A percentile compares a stretch with the other conserved stretches of the same genome.
Conservation (phyloP, 2,888 invertebrate species). For the Clitarchus hookeri region DNA sequence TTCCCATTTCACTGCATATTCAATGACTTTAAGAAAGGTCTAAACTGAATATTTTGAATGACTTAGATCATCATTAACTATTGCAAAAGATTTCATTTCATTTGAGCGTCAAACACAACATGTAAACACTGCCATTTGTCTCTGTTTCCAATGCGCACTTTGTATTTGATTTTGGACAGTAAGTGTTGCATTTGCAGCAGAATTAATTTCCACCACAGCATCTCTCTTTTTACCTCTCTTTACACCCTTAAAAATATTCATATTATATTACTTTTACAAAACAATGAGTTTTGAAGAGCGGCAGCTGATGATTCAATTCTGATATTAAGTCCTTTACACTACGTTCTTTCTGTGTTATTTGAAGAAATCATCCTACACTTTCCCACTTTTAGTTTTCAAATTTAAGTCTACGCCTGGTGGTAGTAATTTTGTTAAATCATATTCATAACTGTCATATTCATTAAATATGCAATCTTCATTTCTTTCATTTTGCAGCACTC, state of each 20-base stretch:
- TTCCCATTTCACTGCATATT: not conserved
- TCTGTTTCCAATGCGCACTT: not conserved
- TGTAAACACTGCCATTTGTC: not conserved
- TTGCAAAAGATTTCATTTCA: not conserved
- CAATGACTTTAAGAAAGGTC: not conserved
- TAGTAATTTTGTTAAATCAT: not conserved
- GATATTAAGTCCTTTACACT: not conserved
- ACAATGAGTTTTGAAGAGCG: not conserved
- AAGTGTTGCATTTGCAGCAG: not conserved
- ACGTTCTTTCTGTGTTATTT: not conserved
- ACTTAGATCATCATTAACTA: not conserved
- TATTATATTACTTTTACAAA: not conserved
- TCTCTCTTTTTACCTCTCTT: not conserved
- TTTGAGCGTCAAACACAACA: not conserved
- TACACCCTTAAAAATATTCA: not conserved
- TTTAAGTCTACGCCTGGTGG: not conserved
- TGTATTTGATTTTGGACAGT: not conserved
- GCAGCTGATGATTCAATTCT: not conserved
- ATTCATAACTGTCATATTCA: not conserved
- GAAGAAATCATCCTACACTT: not conserved
- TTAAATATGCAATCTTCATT: not conserved
- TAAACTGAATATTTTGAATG: not conserved
- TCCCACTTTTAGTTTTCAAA: not conserved
- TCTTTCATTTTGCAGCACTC: not conserved
- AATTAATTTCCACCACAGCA: not conserved